Conservation (phyloP, 2,888 invertebrate species). For the Heliconius erato region DNA sequence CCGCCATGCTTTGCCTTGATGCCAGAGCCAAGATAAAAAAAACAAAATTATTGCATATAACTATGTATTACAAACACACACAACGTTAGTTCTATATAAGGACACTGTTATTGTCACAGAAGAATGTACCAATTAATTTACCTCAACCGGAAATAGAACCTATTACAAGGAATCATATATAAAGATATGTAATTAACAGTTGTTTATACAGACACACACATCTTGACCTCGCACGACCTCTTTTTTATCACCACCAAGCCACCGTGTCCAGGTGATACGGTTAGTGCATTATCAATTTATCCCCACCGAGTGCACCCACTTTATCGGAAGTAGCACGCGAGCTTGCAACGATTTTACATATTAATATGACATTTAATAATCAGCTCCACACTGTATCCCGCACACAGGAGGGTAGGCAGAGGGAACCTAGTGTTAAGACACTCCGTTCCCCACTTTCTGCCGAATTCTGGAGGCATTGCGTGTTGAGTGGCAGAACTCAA, state of each 20-base stretch:
- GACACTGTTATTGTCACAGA: not conserved
- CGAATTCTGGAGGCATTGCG: too few species aligned
- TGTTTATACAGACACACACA: slow-evolving; percentile 7
- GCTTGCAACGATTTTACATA: slow-evolving; percentile 45
- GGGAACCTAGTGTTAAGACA: too few species aligned
- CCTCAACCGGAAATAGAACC: slow-evolving; percentile 8
- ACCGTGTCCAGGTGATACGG: slow-evolving; percentile 45
- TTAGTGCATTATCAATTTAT: slow-evolving; percentile 44
- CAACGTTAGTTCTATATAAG: not conserved
- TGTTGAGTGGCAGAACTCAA: too few species aligned
- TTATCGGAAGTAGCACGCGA: slow-evolving; percentile 42
- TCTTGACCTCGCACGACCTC: slow-evolving; percentile 44
- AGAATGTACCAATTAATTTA: not conserved
- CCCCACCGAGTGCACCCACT: slow-evolving; percentile 3
- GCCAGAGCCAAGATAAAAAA: too few species aligned
- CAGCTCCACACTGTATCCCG: too few species aligned
- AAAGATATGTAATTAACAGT: not conserved
- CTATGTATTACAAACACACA: too few species aligned
- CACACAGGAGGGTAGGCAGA: too few species aligned
- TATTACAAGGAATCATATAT: not conserved
- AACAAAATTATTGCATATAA: too few species aligned
- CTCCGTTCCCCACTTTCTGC: too few species aligned
- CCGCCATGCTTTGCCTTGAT: too few species aligned
- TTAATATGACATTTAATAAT: slow-evolving; percentile 40
- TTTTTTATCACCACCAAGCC: slow-evolving; percentile 45